Percentiles rank a stretch among this genome's conserved stretches.
phyloP scores from a whole-genome alignment of 2,888 invertebrate genomes.

The Drymonia ruficornis region DNA sequence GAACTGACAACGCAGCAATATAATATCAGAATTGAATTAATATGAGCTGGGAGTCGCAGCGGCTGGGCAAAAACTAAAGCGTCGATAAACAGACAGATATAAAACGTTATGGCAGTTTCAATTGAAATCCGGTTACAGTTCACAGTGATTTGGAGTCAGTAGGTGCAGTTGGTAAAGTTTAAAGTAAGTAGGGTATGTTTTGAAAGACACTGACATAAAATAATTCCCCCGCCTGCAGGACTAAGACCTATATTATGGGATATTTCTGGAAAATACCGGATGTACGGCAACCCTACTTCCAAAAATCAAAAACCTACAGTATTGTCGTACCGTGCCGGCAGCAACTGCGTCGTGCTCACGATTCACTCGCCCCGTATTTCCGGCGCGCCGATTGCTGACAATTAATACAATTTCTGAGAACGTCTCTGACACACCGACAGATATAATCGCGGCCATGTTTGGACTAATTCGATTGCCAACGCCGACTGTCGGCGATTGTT shows the following conservation, averaged over 20 bases:
- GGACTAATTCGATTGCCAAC: conserved; percentile 27
- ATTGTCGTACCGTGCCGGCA: neutral
- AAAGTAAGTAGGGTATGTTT: too few species aligned
- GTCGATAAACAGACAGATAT: conserved; percentile 30
- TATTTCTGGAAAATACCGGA: too few species aligned
- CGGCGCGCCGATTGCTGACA: conserved; percentile 28
- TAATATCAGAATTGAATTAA: conserved; percentile 1
- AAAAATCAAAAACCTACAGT: too few species aligned
- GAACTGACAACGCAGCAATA: conserved; percentile 3
- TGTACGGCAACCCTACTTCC: too few species aligned
- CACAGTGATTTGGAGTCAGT: neutral
- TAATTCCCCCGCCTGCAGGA: too few species aligned
- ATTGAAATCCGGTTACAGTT: conserved; percentile 36
- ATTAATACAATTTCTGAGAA: conserved; percentile 44
- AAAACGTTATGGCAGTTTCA: conserved; percentile 33
- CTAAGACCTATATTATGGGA: too few species aligned
- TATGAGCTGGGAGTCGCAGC: conserved; percentile 9
- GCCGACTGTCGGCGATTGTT: conserved; percentile 5
- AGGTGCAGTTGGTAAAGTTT: neutral
- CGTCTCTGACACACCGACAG: conserved; percentile 17
- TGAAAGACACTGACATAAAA: too few species aligned
- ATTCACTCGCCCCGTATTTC: conserved; percentile 39
- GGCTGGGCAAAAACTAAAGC: conserved; percentile 29
- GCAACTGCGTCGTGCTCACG: conserved; percentile 5
- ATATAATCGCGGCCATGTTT: conserved; percentile 30